Percentiles rank a stretch among this genome's conserved stretches.
These are phyloP conservation scores for Callocephalon fimbriatum DNA, from an alignment of 2,113 vertebrate genomes.

Conservation along the genomic window DNA sequence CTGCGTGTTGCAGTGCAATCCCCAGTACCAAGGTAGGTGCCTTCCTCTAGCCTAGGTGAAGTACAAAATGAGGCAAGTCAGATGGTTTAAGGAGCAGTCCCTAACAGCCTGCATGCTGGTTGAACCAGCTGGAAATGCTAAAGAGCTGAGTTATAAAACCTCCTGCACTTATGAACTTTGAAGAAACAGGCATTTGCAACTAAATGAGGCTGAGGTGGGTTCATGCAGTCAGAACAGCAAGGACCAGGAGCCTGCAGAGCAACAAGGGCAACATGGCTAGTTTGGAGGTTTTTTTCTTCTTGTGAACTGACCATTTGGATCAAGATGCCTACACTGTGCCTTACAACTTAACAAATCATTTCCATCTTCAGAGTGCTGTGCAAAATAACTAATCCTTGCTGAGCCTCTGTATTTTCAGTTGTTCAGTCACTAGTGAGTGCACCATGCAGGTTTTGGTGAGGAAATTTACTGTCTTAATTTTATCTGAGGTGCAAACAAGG, in stretches of 20 bases:
- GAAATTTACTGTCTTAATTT: not conserved
- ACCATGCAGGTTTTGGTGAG: not conserved
- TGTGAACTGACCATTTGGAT: not conserved
- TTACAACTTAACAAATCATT: not conserved
- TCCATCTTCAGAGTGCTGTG: not conserved
- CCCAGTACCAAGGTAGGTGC: not conserved
- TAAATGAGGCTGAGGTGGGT: not conserved
- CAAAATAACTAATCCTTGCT: not conserved
- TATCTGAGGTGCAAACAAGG: not conserved
- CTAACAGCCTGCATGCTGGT: not conserved
- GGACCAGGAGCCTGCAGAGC: fast-evolving
- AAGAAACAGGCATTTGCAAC: not conserved
- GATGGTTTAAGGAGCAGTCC: not conserved
- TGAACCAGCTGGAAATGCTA: not conserved
- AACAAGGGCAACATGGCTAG: not conserved
- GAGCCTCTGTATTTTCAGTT: not conserved
- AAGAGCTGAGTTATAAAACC: not conserved
- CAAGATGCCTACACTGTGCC: not conserved
- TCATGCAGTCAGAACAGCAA: not conserved
- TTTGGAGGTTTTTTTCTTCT: not conserved
- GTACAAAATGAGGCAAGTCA: fast-evolving
- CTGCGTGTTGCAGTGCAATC: not conserved
- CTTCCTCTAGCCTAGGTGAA: not conserved
- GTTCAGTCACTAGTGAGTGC: not conserved
- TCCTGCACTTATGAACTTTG: not conserved